phyloP scores from a whole-genome alignment of 2,888 invertebrate species.

The Ophion obscuratus region DNA sequence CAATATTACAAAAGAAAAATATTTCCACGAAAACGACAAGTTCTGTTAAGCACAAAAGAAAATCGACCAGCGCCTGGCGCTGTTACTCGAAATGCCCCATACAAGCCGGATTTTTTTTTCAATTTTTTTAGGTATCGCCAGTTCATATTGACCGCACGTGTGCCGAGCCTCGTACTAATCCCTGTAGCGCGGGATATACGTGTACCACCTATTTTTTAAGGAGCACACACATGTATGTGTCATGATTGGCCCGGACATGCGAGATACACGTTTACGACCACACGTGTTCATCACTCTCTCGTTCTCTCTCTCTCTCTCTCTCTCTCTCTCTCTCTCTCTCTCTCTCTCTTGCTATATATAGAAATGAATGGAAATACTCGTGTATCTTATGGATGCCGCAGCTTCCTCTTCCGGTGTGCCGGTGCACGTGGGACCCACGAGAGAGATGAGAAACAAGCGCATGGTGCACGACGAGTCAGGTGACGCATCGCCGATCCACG shows the following conservation, averaged over 20 bases:
- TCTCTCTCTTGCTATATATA: not conserved
- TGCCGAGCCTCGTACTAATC: conserved; percentile 14
- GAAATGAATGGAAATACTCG: conserved; percentile 39
- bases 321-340: not conserved
- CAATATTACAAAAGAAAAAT: no score
- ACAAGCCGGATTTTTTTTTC: not conserved
- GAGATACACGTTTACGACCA: conserved; percentile 46
- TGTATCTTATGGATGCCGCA: conserved; percentile 16
- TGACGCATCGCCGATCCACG: conserved; percentile 34
- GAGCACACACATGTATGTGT: conserved; percentile 8
- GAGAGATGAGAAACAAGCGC: conserved; percentile 17
- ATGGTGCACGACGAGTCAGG: conserved; percentile 60
- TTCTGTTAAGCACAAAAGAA: not conserved
- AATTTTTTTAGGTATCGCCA: not conserved
- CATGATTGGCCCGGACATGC: conserved; percentile 26
- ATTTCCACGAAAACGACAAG: no score
- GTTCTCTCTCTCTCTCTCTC: conserved; percentile 7
- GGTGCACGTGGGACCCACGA: conserved; percentile 54
- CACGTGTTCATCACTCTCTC: conserved; percentile 56
- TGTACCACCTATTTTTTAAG: conserved; percentile 16
- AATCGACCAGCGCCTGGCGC: not conserved
- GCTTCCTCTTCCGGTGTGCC: conserved; percentile 65
- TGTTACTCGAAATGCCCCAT: not conserved
- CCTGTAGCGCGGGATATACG: conserved; percentile 3
- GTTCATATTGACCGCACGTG: conserved; percentile 62